Base-by-base conservation (phyloP, 92 coral and sea anemone genomes). In the Porites rus region DNA sequence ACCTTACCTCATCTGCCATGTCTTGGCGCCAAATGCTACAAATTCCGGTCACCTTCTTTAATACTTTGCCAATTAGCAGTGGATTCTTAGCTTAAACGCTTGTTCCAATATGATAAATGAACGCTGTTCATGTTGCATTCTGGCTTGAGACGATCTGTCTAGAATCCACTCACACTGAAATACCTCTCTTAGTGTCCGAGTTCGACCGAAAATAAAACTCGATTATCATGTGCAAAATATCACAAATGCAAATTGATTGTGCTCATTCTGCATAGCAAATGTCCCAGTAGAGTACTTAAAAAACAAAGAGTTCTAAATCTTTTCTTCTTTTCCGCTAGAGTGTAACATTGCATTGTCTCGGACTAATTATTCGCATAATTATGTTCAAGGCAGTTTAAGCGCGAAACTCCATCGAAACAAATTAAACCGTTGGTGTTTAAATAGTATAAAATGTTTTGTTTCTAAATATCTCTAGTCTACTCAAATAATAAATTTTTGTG, bases 1-100 rank as follows among this genome's bases (percentile, higher is more conserved):
- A 8, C 58, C 87, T 9, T 61, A 83, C 87, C 87, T 83, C 87
- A 18, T 83, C 87, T 51, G 80, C 87, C 87, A 83, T 83, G 60
- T 43, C 66, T 83, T 10, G 12, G 20, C 69, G 31, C 64, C 11
- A 22, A 60, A 24, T 62, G 74, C 38, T 20, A 7, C 6, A 46
- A 83, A 61, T 74, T 74, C 87, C 86, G 70, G 70, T 81, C 77
- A 72, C 86, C 71, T 58, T 3, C n/a, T 19, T 10, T 21, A 69
- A 43, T 9, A 31, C 60, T 60, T 50, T 4, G 31, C 13, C 21
- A 72, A 59, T 59, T 11, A 81, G 11, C n/a, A 12, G 13, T 7
- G 13, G 22, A 31, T 63, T 28, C n/a, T 77, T 8, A 77, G 19
- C 14, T 17, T 16, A 38, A 38, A 7, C 24, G 22, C 1, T 46